These are phyloP conservation scores for Camponotus floridanus DNA, from an alignment of 1,140 invertebrate species.

Conservation along the genomic window DNA sequence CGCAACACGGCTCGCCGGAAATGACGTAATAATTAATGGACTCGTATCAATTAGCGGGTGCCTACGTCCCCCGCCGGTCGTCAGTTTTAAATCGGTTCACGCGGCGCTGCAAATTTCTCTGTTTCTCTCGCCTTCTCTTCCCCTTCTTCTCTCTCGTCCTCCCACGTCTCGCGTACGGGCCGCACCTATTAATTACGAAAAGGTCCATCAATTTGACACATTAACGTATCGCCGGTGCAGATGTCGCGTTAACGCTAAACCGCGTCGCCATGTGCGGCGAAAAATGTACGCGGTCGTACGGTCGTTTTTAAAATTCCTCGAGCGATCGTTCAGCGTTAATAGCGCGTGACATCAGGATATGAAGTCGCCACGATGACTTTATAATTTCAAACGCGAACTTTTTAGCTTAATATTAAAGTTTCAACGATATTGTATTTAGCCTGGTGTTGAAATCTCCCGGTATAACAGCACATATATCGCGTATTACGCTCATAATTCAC, in stretches of 20 bases:
- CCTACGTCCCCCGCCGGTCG: constrained; percentile 74
- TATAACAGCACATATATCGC: neutral
- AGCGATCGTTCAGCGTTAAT: constrained; percentile 48
- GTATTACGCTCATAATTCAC: constrained; percentile 33
- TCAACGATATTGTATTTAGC: neutral
- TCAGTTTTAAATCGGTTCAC: constrained; percentile 83
- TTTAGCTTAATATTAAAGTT: constrained; percentile 14
- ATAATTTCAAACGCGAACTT: constrained; percentile 11
- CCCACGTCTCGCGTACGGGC: constrained; percentile 53
- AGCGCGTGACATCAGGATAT: neutral
- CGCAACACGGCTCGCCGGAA: constrained; percentile 82
- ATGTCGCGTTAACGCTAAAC: constrained; percentile 79
- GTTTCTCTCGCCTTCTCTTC: neutral
- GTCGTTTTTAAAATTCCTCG: constrained; percentile 64
- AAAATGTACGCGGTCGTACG: constrained; percentile 67
- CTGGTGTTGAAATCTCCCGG: neutral
- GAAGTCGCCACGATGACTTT: neutral
- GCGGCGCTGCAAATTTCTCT: constrained; percentile 73
- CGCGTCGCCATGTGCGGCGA: constrained; percentile 72
- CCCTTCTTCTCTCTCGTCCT: constrained; percentile 39
- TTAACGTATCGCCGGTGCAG: constrained; percentile 84
- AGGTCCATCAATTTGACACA: constrained; percentile 86
- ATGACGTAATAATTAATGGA: constrained; percentile 86
- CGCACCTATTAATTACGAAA: constrained; percentile 84
- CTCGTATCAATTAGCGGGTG: constrained; percentile 84